These are phyloP conservation scores for Brienomyrus brachyistius DNA, from an alignment of 2,113 vertebrate genomes.

Conservation along the genomic window DNA sequence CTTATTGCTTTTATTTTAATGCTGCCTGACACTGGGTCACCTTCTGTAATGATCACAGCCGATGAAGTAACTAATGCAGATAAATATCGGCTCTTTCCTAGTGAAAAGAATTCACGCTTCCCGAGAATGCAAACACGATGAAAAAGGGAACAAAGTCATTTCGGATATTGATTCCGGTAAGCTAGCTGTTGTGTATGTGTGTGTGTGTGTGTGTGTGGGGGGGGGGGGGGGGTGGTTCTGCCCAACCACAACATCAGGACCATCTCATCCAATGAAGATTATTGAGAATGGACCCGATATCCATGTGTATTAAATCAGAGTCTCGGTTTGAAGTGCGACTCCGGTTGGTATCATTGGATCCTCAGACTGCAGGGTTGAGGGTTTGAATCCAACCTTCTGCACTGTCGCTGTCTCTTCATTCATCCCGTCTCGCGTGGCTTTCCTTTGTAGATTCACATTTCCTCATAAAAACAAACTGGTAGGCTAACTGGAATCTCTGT, in stretches of 20 bases:
- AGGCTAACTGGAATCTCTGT: not conserved
- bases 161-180: not conserved
- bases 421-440: not conserved
- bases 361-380: not conserved
- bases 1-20: not conserved
- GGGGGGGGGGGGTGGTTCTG: not conserved
- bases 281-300: not conserved
- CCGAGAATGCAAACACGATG: not conserved
- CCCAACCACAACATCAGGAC: not conserved
- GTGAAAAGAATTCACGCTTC: constrained; percentile 1
- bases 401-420: not conserved
- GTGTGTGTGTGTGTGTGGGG: too few relatives aligned
- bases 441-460: not conserved
- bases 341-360: not conserved
- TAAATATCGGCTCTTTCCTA: not conserved
- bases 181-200: not conserved
- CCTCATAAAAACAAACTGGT: not conserved
- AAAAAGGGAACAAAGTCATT: not conserved
- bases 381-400: not conserved
- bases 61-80: not conserved
- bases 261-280: not conserved
- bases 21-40: not conserved
- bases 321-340: not conserved
- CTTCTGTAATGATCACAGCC: not conserved
- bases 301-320: not conserved